A percentile compares a stretch with the other conserved stretches of the same genome.
Conservation (phyloP, 1,140 invertebrate genomes). For the Anadara kagoshimensis region DNA sequence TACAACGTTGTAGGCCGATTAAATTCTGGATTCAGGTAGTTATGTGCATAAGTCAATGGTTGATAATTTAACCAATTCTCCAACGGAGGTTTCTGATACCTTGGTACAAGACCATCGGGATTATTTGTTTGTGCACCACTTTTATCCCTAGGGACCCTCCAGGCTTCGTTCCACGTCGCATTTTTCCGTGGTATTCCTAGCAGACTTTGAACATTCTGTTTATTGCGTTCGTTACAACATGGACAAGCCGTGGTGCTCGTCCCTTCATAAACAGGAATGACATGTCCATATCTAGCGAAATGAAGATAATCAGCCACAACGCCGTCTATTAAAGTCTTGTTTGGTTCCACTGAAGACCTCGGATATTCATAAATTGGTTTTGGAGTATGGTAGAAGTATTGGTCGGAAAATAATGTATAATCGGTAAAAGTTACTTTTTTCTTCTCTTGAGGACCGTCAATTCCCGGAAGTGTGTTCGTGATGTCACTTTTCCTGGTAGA, state of each 20-base stretch:
- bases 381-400: too few species aligned
- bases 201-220: constrained; percentile 50
- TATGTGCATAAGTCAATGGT: constrained; percentile 53
- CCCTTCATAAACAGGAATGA: constrained; percentile 56
- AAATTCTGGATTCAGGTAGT: constrained; percentile 61
- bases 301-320: constrained; percentile 62
- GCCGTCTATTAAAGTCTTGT: constrained; percentile 55
- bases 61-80: constrained; percentile 56
- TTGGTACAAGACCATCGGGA: constrained; percentile 10
- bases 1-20: constrained; percentile 53
- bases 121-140: constrained; percentile 13
- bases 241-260: constrained; percentile 47
- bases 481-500: too few species aligned
- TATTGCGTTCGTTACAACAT: constrained; percentile 59
- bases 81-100: not conserved
- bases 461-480: too few species aligned
- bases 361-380: too few species aligned
- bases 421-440: too few species aligned
- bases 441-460: too few species aligned
- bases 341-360: not conserved
- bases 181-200: constrained; percentile 40
- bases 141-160: constrained; percentile 7
- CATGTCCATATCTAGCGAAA: constrained; percentile 54
- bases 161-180: constrained; percentile 10
- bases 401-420: too few species aligned